A percentile compares a stretch with the other conserved stretches of the same genome.
These are phyloP conservation scores for Theodoxus fluviatilis DNA, from an alignment of 2,888 invertebrate species.

Conservation along the genomic window DNA sequence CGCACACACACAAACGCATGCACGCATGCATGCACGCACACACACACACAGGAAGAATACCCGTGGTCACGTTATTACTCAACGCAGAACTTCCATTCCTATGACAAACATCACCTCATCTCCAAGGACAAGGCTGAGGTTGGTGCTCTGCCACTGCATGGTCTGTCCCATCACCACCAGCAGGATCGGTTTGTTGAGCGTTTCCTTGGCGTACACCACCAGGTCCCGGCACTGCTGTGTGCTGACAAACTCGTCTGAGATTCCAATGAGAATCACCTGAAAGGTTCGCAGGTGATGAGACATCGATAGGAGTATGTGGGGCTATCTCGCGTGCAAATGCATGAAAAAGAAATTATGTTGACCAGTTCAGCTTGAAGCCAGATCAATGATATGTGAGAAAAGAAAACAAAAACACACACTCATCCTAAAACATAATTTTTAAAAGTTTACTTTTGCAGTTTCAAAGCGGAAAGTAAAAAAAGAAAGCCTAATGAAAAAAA, in stretches of 20 bases:
- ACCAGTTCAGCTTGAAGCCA: neutral
- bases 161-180: slow-evolving; percentile 53
- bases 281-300: neutral
- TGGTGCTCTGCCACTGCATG: slow-evolving; percentile 50
- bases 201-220: slow-evolving; percentile 50
- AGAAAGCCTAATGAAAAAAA: too few relatives aligned
- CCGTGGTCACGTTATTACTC: too few relatives aligned
- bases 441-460: too few relatives aligned
- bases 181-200: slow-evolving; percentile 49
- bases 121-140: slow-evolving; percentile 44
- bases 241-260: slow-evolving; percentile 57
- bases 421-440: neutral
- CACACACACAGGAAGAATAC: too few relatives aligned
- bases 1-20: too few relatives aligned
- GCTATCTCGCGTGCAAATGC: neutral
- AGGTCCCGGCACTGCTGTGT: slow-evolving; percentile 47
- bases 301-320: neutral
- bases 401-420: neutral
- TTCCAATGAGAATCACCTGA: slow-evolving; percentile 54
- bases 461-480: too few relatives aligned
- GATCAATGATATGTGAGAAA: neutral
- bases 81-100: too few relatives aligned
- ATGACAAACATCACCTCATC: slow-evolving; percentile 45
- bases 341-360: neutral
- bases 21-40: too few relatives aligned